Base-by-base conservation (phyloP, 2,888 invertebrate species). In the Hyposoter dolosus region DNA sequence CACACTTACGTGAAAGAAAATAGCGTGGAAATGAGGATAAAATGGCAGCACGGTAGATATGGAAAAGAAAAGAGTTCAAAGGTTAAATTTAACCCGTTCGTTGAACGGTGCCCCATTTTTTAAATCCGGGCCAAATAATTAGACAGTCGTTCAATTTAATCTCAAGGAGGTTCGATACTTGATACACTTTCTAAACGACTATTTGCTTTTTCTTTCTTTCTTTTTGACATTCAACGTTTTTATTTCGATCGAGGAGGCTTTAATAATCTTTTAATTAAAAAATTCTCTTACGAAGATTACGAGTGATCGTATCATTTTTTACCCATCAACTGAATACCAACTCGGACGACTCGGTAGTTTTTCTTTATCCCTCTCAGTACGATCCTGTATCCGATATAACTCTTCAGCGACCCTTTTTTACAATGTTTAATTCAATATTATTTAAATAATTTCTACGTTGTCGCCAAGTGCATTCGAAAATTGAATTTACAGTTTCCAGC, bases 21-120 rank as follows among this genome's bases (percentile, higher is more conserved):
- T 92, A 93, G 92, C 93, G 93, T 92, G 93, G 93, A 93, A 93
- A 93, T 93, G 93, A 93, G 92, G 92, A 92, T 93, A 93, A 93
- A 93, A 93, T 92, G 82, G 91, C 93, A 92, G 93, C 93, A 90
- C 92, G 90, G 92, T 92, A 92, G 89, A 90, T 93, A 92, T 93
- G 91, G 81, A 92, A 93, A 93, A 93, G 91, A 92, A 91, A 90
- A 90, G 88, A 92, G 90, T 91, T 91, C 89, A 91, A 88, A 91
- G 89, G 91, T 93, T 93, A 92, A 92, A 90, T 92, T 90, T 88
- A 91, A 90, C 88, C 88, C 89, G 87, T 89, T 87, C 78, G 82
- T 69, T 47, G 78, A 83, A 82, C 69, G 65, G 88, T 82, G 85
- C 88, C 87, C 85, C 84, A 86, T 87, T 78, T 63, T 23, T 60